Conservation (phyloP, 2,113 vertebrate genomes). For the Gorsachius goisagi region DNA sequence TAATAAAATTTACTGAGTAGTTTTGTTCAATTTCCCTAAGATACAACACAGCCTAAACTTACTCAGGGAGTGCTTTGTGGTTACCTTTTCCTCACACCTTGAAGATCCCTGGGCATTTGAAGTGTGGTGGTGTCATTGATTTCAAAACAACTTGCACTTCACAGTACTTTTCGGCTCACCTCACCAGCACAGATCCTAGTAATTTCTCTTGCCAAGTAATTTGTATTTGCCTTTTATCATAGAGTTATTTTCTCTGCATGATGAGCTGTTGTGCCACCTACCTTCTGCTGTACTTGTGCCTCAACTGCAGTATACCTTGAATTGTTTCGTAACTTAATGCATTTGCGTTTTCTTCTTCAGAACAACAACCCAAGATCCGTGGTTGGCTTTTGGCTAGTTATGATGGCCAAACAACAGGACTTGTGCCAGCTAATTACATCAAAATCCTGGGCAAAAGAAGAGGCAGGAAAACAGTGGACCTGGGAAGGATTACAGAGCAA, state of each 20-base stretch:
- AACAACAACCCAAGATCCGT: slow-evolving; percentile 91
- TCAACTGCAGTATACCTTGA: neutral
- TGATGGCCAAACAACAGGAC: slow-evolving; percentile 88
- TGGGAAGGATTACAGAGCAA: slow-evolving; percentile 73
- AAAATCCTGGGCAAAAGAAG: slow-evolving; percentile 93
- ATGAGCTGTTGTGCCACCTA: neutral
- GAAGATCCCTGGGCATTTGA: neutral
- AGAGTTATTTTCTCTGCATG: neutral
- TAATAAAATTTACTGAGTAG: neutral
- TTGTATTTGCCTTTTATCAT: neutral
- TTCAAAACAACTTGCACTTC: neutral
- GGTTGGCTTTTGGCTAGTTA: slow-evolving; percentile 95
- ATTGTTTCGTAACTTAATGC: neutral
- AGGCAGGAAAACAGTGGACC: slow-evolving; percentile 81
- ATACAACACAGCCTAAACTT: neutral
- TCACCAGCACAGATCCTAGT: neutral
- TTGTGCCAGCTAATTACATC: slow-evolving; percentile 94
- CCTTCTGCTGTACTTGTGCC: neutral
- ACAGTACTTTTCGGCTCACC: neutral
- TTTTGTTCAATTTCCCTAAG: neutral
- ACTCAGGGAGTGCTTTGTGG: neutral
- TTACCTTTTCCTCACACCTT: neutral
- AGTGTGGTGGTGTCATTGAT: neutral
- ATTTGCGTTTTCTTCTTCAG: slow-evolving; percentile 68
- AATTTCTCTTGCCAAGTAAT: neutral